phyloP scores from a whole-genome alignment of 2,113 vertebrate genomes.

The Cathartes aura region DNA sequence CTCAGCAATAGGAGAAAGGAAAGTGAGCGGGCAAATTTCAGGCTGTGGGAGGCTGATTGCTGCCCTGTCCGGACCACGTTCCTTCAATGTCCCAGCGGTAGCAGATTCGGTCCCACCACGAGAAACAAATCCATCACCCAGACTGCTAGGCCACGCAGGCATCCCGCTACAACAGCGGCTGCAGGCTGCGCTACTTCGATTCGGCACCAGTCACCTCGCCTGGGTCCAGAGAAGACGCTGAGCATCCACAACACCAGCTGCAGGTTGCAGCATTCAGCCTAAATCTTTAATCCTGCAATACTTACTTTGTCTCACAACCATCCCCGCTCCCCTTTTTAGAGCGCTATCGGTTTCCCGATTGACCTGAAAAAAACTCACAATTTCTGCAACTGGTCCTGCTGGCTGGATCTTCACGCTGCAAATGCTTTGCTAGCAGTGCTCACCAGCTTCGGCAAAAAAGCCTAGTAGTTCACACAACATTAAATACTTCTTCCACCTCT shows the following conservation, averaged over 20 bases:
- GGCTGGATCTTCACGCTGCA: accelerated
- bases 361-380: background rate
- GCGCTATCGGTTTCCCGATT: background rate
- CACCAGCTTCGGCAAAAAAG: background rate
- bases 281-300: background rate
- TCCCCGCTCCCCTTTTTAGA: background rate
- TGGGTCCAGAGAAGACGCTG: background rate
- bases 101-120: accelerated
- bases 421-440: accelerated
- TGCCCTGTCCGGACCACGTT: background rate
- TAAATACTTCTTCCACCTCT: background rate
- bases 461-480: accelerated
- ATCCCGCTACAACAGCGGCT: accelerated
- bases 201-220: background rate
- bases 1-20: background rate
- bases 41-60: constrained; percentile 56
- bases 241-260: background rate
- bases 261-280: background rate
- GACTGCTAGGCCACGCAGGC: background rate
- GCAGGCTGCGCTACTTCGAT: background rate
- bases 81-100: background rate
- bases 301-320: background rate
- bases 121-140: background rate
- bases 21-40: background rate
- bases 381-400: background rate